These are phyloP conservation scores for Oopsacas minuta DNA, from an alignment of 37 sponge, comb jelly and placozoan species.

Conservation along the genomic window DNA sequence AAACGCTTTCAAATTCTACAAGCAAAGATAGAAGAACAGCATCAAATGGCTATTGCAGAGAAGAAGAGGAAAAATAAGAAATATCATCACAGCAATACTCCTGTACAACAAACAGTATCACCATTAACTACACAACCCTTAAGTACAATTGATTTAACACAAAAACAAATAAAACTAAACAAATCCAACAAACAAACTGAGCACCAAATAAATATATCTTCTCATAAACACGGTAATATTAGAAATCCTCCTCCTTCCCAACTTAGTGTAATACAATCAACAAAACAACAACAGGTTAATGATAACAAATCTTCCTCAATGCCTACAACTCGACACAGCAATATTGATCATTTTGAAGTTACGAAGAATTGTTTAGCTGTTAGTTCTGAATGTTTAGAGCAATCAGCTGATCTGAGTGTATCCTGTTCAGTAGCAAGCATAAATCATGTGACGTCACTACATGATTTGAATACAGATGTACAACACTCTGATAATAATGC, in stretches of 20 bases:
- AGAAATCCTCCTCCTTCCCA: conserved; percentile 7
- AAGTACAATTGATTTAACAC: background rate
- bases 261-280: background rate
- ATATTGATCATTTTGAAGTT: background rate
- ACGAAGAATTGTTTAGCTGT: background rate
- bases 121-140: background rate
- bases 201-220: background rate
- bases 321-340: background rate
- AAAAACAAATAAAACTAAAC: background rate
- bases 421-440: background rate
- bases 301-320: background rate
- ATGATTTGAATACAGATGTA: background rate
- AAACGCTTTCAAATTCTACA: background rate
- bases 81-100: background rate
- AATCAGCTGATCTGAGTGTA: background rate
- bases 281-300: background rate
- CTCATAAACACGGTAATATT: background rate
- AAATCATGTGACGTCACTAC: background rate
- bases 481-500: background rate
- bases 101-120: background rate
- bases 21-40: conserved; percentile 4
- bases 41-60: background rate
- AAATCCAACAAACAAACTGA: background rate
- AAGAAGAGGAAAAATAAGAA: background rate
- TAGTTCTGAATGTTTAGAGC: background rate